Percentiles rank a stretch among this genome's conserved stretches.
Evolutionary conservation across 1,140 invertebrate species (phyloP).

Genomic region (Tetragonula clypearis): DNA sequence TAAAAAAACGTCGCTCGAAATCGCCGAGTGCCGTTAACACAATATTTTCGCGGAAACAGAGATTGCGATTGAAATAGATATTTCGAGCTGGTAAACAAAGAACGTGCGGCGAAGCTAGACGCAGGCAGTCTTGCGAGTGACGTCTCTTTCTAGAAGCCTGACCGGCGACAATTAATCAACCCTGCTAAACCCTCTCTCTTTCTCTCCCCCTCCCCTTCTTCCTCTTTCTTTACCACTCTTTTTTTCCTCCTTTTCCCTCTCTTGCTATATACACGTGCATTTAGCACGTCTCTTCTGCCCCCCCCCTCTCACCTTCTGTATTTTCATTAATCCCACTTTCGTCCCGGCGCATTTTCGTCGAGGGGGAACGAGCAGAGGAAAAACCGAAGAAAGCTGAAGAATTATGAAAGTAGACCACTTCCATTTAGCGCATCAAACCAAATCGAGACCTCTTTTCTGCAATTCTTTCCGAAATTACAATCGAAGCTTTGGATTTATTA

Average conservation of each 20-base stretch:
- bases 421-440: neutral
- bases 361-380: slow-evolving; percentile 7
- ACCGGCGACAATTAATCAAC: slow-evolving; percentile 73
- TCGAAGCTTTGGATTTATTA: fast-evolving
- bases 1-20: too few species aligned
- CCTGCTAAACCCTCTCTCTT: slow-evolving; percentile 51
- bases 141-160: slow-evolving; percentile 67
- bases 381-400: slow-evolving; percentile 33
- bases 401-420: slow-evolving; percentile 40
- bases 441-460: neutral
- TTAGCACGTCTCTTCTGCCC: slow-evolving; percentile 60
- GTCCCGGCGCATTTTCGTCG: slow-evolving; percentile 42
- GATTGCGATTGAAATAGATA: slow-evolving; percentile 32
- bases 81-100: slow-evolving; percentile 63
- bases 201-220: slow-evolving; percentile 40
- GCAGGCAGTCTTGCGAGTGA: slow-evolving; percentile 71
- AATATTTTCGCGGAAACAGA: neutral
- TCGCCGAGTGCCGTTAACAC: neutral
- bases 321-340: slow-evolving; percentile 73
- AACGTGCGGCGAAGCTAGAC: slow-evolving; percentile 55
- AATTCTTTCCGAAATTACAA: neutral
- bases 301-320: slow-evolving; percentile 52
- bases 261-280: slow-evolving; percentile 65
- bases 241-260: slow-evolving; percentile 18
- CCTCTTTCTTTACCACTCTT: too few species aligned